These are phyloP conservation scores for Sorex maritimensis DNA, from an alignment of 2,797 vertebrate genomes.

Conservation along the genomic window DNA sequence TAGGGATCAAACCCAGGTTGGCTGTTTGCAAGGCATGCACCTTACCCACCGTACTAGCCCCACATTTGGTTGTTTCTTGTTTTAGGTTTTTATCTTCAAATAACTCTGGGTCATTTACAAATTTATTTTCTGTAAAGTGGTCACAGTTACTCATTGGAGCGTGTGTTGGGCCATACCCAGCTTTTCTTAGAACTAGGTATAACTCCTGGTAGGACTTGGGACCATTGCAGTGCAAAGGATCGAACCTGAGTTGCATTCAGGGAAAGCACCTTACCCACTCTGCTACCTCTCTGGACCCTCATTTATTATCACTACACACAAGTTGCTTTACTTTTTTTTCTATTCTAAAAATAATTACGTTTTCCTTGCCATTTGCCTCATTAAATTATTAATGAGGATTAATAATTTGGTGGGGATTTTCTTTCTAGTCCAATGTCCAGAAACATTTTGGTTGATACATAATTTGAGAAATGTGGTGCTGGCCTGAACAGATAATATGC, in stretches of 20 bases:
- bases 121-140: background rate
- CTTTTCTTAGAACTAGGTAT: no score
- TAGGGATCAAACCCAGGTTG: no score
- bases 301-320: conserved; percentile 41
- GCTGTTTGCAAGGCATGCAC: no score
- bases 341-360: background rate
- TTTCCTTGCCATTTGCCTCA: no score
- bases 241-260: no score
- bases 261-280: no score
- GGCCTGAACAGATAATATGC: background rate
- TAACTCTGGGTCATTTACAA: conserved; percentile 10
- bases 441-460: conserved; percentile 11
- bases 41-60: no score
- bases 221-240: no score
- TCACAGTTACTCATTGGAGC: background rate
- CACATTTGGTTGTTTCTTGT: no score
- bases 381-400: background rate
- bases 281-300: background rate
- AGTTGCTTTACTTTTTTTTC: conserved; percentile 34
- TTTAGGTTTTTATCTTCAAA: background rate
- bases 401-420: no score
- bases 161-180: no score
- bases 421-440: conserved; percentile 1
- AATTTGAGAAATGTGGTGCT: background rate
- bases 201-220: no score